Percentiles rank a stretch among this genome's conserved stretches.
These are phyloP conservation scores for Acleris sparsana DNA, from an alignment of 2,888 invertebrate species.

Conservation along the genomic window DNA sequence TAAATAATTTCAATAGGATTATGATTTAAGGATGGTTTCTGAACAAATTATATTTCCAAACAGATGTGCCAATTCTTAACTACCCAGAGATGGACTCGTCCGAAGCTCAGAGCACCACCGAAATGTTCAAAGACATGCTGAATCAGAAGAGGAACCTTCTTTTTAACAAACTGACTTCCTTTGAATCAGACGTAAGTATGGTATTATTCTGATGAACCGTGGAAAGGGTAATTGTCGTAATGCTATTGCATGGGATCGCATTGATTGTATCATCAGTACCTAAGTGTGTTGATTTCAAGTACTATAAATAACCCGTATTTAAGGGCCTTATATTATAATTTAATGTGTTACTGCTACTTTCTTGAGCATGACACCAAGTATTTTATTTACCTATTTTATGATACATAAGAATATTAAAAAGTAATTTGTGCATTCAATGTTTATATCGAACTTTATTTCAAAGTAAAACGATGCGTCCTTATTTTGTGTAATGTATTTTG, in stretches of 20 bases:
- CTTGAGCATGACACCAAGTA: constrained; percentile 29
- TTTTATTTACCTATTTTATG: constrained; percentile 10
- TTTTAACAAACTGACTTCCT: constrained; percentile 93
- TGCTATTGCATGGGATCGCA: constrained; percentile 24
- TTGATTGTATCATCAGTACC: constrained; percentile 15
- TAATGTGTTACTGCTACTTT: constrained; percentile 25
- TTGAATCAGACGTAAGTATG: constrained; percentile 93
- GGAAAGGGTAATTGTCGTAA: constrained; percentile 17
- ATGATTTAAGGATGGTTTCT: too few species aligned
- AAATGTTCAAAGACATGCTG: constrained; percentile 96
- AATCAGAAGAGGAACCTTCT: constrained; percentile 95
- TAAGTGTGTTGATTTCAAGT: constrained; percentile 24
- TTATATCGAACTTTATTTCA: constrained; percentile 16
- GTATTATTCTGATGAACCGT: too few species aligned
- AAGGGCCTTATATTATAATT: constrained; percentile 24
- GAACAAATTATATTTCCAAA: constrained; percentile 23
- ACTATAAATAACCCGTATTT: constrained; percentile 17
- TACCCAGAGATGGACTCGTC: constrained; percentile 86
- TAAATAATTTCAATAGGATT: too few species aligned
- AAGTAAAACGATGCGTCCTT: constrained; percentile 15
- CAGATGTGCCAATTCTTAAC: constrained; percentile 82
- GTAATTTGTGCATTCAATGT: constrained; percentile 19
- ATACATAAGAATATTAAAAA: constrained; percentile 10
- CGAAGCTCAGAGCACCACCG: constrained; percentile 91
- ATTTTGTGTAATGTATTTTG: constrained; percentile 10